Evolutionary conservation across 2,888 invertebrate species (phyloP).

Genomic region (Dione vanillae): DNA sequence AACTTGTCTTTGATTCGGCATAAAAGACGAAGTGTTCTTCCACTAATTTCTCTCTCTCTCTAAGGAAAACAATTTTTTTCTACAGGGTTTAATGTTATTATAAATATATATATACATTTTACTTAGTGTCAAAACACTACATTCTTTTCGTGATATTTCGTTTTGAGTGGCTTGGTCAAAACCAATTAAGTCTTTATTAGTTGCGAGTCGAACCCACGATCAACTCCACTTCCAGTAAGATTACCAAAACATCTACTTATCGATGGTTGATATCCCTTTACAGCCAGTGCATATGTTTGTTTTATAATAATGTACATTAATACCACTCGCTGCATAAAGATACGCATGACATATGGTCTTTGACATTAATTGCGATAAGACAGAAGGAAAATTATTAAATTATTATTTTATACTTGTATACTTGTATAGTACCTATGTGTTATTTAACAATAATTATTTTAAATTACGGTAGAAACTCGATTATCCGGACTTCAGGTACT

Average conservation of each 20-base stretch:
- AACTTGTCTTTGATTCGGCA: background rate
- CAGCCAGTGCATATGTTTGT: background rate
- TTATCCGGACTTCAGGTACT: too few relatives aligned
- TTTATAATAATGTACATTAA: background rate
- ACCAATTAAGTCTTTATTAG: too few relatives aligned
- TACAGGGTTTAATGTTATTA: too few relatives aligned
- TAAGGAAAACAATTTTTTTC: background rate
- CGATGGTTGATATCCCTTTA: too few relatives aligned
- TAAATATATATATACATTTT: too few relatives aligned
- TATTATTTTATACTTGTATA: constrained; percentile 6
- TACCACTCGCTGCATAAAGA: background rate
- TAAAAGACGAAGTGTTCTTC: background rate
- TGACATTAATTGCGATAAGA: constrained; percentile 11
- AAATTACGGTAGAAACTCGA: too few relatives aligned
- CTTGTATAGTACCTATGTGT: background rate
- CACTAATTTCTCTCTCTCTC: background rate
- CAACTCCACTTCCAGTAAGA: too few relatives aligned
- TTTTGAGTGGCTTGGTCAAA: too few relatives aligned
- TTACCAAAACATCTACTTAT: too few relatives aligned
- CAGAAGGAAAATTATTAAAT: constrained; percentile 21
- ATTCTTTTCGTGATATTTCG: too few relatives aligned
- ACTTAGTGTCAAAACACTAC: too few relatives aligned
- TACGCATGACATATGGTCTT: constrained; percentile 8
- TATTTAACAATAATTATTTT: background rate
- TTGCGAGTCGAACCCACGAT: too few relatives aligned